phyloP scores from a whole-genome alignment of 2,888 invertebrate species.

The Drosophila mayaguana region DNA sequence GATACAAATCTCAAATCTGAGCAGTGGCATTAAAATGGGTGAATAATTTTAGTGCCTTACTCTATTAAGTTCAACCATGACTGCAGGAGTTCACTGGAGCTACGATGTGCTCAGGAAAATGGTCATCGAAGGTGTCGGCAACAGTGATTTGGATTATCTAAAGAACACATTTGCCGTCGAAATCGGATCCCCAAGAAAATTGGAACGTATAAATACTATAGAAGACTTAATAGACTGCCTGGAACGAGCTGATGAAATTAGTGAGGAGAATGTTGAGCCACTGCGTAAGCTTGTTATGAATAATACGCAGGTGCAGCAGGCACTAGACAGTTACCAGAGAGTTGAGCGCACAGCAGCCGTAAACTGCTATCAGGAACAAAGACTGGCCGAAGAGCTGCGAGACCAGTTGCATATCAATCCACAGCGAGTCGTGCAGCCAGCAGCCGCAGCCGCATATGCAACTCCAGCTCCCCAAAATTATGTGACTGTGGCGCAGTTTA shows the following conservation, averaged over 20 bases:
- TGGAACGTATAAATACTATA: conserved; percentile 64
- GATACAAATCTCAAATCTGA: neutral
- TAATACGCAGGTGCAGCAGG: conserved; percentile 49
- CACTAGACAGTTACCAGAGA: conserved; percentile 55
- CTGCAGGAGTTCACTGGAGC: conserved; percentile 39
- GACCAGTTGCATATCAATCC: conserved; percentile 49
- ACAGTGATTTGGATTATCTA: conserved; percentile 56
- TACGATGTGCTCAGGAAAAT: conserved; percentile 76
- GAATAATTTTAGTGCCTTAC: neutral
- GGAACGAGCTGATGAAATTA: conserved; percentile 75
- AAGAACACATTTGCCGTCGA: conserved; percentile 67
- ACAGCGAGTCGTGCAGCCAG: neutral
- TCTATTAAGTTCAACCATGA: conserved; percentile 13
- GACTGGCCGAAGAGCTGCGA: conserved; percentile 67
- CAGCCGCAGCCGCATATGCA: neutral
- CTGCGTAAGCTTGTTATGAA: conserved; percentile 55
- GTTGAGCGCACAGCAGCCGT: neutral
- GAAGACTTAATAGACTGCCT: conserved; percentile 77
- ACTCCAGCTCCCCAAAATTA: conserved; percentile 34
- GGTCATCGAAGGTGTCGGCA: conserved; percentile 32
- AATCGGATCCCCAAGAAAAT: conserved; percentile 73
- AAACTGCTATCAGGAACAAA: conserved; percentile 68
- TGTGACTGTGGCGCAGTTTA: conserved; percentile 42
- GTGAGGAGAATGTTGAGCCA: conserved; percentile 71
- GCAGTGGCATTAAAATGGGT: neutral